These are phyloP conservation scores for Oreortyx pictus DNA, from an alignment of 2,797 vertebrate species.

Conservation along the genomic window DNA sequence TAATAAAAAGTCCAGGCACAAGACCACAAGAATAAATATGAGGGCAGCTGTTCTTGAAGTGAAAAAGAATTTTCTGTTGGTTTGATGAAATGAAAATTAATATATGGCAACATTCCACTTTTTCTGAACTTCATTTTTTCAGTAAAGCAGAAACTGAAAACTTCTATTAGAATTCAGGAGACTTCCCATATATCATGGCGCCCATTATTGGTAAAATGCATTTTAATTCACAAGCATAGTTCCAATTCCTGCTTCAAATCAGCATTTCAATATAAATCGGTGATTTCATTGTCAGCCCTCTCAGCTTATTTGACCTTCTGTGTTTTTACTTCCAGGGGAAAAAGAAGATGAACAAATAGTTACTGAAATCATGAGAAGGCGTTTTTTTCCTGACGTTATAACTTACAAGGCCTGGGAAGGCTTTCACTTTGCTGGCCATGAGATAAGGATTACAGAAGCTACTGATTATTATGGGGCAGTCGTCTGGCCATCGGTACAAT, in stretches of 20 bases:
- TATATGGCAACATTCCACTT: background rate
- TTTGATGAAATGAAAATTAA: background rate
- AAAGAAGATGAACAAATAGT: conserved; percentile 80
- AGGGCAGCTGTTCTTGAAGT: background rate
- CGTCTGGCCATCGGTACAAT: conserved; percentile 93
- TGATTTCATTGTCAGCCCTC: background rate
- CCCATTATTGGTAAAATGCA: background rate
- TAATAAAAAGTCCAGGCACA: background rate
- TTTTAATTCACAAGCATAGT: background rate
- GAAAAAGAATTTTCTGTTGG: background rate
- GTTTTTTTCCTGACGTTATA: conserved; percentile 83
- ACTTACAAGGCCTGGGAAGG: conserved; percentile 87
- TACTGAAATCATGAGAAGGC: conserved; percentile 86
- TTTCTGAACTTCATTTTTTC: background rate
- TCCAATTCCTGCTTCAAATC: background rate
- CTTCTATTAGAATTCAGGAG: background rate
- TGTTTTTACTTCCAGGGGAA: conserved; percentile 68
- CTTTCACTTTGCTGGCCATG: conserved; percentile 86
- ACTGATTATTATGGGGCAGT: conserved; percentile 91
- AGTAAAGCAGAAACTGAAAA: background rate
- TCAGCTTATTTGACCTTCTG: background rate
- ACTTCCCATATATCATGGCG: background rate
- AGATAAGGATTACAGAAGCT: conserved; percentile 92
- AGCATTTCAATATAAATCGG: background rate
- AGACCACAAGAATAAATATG: background rate